Conservation (phyloP, 2,888 invertebrate species). For the Zele albiditarsus region DNA sequence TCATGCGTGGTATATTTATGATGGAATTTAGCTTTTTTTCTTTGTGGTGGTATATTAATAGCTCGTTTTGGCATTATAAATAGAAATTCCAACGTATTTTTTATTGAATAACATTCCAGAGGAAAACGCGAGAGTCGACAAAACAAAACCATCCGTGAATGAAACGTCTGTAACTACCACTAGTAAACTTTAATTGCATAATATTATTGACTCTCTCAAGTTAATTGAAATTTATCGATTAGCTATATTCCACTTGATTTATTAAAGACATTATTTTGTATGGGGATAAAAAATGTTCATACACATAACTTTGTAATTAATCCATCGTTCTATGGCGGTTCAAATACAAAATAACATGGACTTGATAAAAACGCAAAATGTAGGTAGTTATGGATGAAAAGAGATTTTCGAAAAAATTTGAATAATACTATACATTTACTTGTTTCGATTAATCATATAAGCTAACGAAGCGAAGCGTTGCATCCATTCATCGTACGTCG, state of each 20-base stretch:
- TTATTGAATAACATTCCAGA: constrained; percentile 44
- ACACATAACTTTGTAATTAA: no score
- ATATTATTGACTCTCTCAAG: no score
- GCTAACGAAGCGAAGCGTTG: constrained; percentile 60
- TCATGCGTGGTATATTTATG: constrained; percentile 42
- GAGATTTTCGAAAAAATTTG: not conserved
- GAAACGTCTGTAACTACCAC: not conserved
- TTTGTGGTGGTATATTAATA: constrained; percentile 49
- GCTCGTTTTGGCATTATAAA: constrained; percentile 58
- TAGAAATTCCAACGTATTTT: constrained; percentile 34
- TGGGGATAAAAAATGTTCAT: no score
- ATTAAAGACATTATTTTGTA: no score
- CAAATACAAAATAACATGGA: no score
- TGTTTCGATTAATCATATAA: constrained; percentile 60
- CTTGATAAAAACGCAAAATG: no score
- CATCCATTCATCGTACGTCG: constrained; percentile 64
- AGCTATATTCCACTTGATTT: no score
- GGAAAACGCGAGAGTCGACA: not conserved
- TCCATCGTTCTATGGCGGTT: no score
- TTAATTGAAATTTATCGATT: no score
- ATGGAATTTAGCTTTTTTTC: constrained; percentile 53
- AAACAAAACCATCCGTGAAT: not conserved
- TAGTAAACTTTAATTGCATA: no score
- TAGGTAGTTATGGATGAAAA: not conserved
- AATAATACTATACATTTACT: constrained; percentile 35